A percentile compares a stretch with the other conserved stretches of the same genome.
These are phyloP conservation scores for Willisornis vidua DNA, from an alignment of 2,113 vertebrate genomes.

Conservation along the genomic window DNA sequence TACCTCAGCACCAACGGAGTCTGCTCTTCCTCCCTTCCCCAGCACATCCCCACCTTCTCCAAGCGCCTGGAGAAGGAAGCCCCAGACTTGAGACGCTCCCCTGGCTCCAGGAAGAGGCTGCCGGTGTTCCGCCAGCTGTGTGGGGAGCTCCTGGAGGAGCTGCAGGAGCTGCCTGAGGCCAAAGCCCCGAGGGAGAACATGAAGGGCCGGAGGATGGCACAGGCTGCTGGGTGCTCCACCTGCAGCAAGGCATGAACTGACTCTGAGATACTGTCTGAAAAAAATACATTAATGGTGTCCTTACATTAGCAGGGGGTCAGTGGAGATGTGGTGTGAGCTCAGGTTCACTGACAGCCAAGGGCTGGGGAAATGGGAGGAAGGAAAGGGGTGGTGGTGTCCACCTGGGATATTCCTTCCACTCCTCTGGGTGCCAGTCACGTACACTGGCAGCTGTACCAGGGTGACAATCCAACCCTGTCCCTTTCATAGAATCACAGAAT, in stretches of 20 bases:
- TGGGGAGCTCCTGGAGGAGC: not conserved
- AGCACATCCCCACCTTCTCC: not conserved
- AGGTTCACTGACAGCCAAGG: not conserved
- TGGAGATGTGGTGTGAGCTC: not conserved
- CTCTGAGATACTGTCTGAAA: not conserved
- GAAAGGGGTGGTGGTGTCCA: not conserved
- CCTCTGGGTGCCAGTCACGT: not conserved
- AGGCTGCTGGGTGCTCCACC: not conserved
- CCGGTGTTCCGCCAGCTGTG: constrained; percentile 44
- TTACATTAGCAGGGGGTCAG: not conserved
- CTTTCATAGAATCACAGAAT: not conserved
- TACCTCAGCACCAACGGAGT: not conserved
- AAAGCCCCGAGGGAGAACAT: fast-evolving
- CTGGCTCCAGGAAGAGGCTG: not conserved
- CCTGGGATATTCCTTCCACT: not conserved
- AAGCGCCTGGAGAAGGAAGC: not conserved
- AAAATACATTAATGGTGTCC: not conserved
- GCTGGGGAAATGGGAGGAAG: not conserved
- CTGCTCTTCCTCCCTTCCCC: fast-evolving
- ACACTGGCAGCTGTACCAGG: not conserved
- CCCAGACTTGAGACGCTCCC: not conserved
- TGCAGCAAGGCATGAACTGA: not conserved
- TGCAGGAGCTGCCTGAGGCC: not conserved
- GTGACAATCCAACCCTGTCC: not conserved
- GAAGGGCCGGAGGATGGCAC: not conserved